A percentile compares a stretch with the other conserved stretches of the same genome.
Evolutionary conservation across 2,113 vertebrate genomes (phyloP).

Genomic region (Ameiurus melas): DNA sequence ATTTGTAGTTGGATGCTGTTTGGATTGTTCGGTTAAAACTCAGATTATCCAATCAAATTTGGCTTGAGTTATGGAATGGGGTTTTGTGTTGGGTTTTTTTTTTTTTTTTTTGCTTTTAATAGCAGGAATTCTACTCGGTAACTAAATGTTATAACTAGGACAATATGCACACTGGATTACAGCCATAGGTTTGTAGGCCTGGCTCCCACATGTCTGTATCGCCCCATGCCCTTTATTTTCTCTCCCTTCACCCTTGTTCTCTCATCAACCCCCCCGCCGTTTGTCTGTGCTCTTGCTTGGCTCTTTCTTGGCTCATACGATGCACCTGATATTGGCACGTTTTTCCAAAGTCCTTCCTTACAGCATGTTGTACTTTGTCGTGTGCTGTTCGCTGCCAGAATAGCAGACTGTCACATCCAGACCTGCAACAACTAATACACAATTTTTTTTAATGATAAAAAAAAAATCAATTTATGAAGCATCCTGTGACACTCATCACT

Average conservation of each 20-base stretch:
- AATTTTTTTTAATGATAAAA: neutral
- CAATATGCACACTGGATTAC: neutral
- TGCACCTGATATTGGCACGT: neutral
- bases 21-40: neutral
- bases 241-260: neutral
- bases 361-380: neutral
- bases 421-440: neutral
- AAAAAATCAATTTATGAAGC: neutral
- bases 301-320: neutral
- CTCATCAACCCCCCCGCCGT: neutral
- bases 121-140: neutral
- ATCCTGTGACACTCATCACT: neutral
- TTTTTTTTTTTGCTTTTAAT: neutral
- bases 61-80: neutral
- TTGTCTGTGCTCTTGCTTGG: neutral
- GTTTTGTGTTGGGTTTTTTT: too few species aligned
- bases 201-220: neutral
- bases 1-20: neutral
- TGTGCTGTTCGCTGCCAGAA: neutral
- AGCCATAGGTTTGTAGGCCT: neutral
- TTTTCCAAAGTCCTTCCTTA: slow-evolving; percentile 3
- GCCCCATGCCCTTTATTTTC: neutral
- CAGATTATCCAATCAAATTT: neutral
- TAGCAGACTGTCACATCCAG: neutral
- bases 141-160: neutral